These are phyloP conservation scores for Mormyrops boulengeri DNA, from an alignment of 2,797 vertebrate species.

Conservation along the genomic window DNA sequence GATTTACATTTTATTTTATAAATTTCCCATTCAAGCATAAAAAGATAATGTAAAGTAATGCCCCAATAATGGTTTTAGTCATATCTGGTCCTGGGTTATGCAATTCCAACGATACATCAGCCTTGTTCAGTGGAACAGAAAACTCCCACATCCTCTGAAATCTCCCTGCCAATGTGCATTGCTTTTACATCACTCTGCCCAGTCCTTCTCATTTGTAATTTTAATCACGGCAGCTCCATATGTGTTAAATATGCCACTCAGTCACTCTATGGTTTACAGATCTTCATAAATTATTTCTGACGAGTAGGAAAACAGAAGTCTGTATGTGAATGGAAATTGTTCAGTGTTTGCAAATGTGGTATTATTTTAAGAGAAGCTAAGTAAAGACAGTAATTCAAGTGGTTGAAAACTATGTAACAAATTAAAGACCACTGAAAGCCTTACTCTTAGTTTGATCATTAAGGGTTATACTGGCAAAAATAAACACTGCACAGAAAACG, in stretches of 20 bases:
- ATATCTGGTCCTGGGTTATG: neutral
- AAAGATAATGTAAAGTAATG: neutral
- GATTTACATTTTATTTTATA: neutral
- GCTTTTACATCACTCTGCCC: neutral
- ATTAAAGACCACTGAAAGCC: slow-evolving; percentile 60
- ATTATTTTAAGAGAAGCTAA: slow-evolving; percentile 53
- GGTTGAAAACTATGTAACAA: slow-evolving; percentile 54
- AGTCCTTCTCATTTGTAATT: neutral
- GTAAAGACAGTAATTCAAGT: slow-evolving; percentile 56
- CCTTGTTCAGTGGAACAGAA: neutral
- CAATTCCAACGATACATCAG: neutral
- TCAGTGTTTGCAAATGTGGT: slow-evolving; percentile 43
- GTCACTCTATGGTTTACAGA: neutral
- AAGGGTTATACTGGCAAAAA: slow-evolving; percentile 59
- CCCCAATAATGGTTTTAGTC: neutral
- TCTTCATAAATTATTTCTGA: slow-evolving; percentile 3
- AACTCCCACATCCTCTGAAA: neutral
- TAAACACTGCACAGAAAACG: slow-evolving; percentile 49
- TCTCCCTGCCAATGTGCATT: neutral
- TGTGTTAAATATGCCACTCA: neutral
- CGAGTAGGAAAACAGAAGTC: neutral
- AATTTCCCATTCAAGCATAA: neutral
- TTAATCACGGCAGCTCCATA: neutral
- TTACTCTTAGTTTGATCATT: slow-evolving; percentile 58
- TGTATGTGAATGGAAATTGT: slow-evolving; percentile 17